phyloP scores from a whole-genome alignment of 2,113 vertebrate species.

The Zosterops hypoxanthus region DNA sequence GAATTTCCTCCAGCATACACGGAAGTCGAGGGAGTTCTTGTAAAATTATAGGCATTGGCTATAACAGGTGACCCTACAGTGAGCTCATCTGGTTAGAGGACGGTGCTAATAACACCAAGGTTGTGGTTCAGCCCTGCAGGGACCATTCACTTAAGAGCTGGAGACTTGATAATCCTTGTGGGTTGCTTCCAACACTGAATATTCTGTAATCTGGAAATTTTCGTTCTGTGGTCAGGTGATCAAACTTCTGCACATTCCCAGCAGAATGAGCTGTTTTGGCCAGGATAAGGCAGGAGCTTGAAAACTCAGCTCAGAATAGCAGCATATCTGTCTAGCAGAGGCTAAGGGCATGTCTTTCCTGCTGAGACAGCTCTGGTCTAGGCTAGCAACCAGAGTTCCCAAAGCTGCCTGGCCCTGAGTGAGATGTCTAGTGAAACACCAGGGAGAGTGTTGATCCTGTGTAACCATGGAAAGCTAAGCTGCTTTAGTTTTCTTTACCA shows the following conservation, averaged over 20 bases:
- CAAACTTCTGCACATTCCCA: not conserved
- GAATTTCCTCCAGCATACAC: not conserved
- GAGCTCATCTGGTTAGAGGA: not conserved
- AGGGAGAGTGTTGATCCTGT: not conserved
- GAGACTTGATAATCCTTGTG: not conserved
- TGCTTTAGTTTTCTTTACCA: not conserved
- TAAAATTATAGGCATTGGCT: not conserved
- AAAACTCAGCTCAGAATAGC: not conserved
- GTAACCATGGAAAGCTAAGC: not conserved
- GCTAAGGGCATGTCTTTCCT: not conserved
- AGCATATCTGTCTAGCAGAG: not conserved
- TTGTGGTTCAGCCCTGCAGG: not conserved
- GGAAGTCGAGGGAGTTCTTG: fast-evolving
- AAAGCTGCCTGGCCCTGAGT: not conserved
- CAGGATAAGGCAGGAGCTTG: not conserved
- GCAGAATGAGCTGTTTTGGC: not conserved
- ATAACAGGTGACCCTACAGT: not conserved
- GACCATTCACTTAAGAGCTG: not conserved
- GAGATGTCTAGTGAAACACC: not conserved
- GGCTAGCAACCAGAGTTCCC: not conserved
- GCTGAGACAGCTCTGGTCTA: not conserved
- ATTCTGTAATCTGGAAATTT: not conserved
- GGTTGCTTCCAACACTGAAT: not conserved
- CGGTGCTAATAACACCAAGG: fast-evolving
- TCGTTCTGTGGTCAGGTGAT: not conserved